Evolutionary conservation across 2,797 vertebrate genomes (phyloP).

Genomic region (Eurystomus glaucurus): DNA sequence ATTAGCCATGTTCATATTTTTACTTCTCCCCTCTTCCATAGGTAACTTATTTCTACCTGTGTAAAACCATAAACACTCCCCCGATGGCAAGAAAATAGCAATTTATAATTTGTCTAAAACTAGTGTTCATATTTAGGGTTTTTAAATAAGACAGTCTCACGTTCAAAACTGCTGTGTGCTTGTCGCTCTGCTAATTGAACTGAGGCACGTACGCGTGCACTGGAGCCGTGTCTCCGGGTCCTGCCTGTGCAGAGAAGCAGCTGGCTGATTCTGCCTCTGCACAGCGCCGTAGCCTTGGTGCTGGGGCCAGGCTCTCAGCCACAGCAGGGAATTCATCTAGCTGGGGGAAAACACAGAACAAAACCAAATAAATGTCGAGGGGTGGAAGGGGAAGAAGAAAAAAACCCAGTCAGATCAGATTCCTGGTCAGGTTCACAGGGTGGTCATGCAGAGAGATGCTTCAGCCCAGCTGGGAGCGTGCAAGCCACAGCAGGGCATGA

Average conservation of each 20-base stretch:
- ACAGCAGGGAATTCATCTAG: not conserved
- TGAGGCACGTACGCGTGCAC: rapidly evolving
- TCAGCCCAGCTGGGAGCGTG: not conserved
- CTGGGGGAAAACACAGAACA: not conserved
- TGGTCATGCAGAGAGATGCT: not conserved
- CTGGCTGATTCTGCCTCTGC: not conserved
- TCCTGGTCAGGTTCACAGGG: not conserved
- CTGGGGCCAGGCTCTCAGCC: not conserved
- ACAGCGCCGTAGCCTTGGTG: not conserved
- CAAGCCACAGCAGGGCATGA: not conserved
- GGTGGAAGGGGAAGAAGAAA: rapidly evolving
- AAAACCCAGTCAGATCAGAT: not conserved
- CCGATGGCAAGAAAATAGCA: slow-evolving; percentile 24
- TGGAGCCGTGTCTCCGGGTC: rapidly evolving
- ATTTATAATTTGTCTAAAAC: slow-evolving; percentile 14
- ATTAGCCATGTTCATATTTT: not conserved
- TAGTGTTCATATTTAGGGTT: not conserved
- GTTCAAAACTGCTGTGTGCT: not conserved
- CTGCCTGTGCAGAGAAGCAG: not conserved
- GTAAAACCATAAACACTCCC: slow-evolving; percentile 4
- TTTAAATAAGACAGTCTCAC: not conserved
- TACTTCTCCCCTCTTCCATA: not conserved
- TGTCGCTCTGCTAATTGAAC: not conserved
- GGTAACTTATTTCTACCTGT: slow-evolving; percentile 22
- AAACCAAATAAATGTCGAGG: not conserved